Percentiles rank a stretch among this genome's conserved stretches.
Conservation (phyloP, 53 echinoderm and acorn worm species). For the Zoroaster sp. region DNA sequence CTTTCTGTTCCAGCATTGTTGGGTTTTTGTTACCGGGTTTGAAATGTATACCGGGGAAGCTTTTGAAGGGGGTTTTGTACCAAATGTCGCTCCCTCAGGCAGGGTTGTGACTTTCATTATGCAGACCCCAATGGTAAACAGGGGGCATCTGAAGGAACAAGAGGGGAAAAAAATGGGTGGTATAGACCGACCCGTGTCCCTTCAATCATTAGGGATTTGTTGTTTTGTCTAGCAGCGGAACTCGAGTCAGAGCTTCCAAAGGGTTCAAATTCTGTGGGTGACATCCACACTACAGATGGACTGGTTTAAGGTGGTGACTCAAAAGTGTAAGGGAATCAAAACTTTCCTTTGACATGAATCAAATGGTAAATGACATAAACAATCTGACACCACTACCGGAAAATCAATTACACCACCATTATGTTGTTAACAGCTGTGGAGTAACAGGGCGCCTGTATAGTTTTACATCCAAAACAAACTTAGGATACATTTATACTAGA, state of each 20-base stretch:
- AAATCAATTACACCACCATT: neutral
- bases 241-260: neutral
- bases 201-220: neutral
- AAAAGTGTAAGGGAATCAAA: no score
- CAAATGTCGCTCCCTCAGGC: neutral
- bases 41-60: constrained; percentile 5
- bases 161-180: constrained; percentile 23
- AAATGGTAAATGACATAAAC: neutral
- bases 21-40: neutral
- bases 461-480: neutral
- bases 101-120: constrained; percentile 56
- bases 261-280: neutral
- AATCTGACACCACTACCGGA: neutral
- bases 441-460: neutral
- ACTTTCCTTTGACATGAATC: neutral
- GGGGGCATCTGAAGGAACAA: constrained; percentile 3
- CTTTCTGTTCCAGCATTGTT: neutral
- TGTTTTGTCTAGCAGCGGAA: constrained; percentile 24
- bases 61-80: constrained; percentile 27
- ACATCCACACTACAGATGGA: neutral
- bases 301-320: neutral
- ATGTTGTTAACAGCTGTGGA: neutral
- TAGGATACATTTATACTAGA: no score
- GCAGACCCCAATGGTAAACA: neutral
- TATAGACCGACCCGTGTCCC: constrained; percentile 1